These are phyloP conservation scores for Hystrix brachyura DNA, from an alignment of 2,113 vertebrate species.

Conservation along the genomic window DNA sequence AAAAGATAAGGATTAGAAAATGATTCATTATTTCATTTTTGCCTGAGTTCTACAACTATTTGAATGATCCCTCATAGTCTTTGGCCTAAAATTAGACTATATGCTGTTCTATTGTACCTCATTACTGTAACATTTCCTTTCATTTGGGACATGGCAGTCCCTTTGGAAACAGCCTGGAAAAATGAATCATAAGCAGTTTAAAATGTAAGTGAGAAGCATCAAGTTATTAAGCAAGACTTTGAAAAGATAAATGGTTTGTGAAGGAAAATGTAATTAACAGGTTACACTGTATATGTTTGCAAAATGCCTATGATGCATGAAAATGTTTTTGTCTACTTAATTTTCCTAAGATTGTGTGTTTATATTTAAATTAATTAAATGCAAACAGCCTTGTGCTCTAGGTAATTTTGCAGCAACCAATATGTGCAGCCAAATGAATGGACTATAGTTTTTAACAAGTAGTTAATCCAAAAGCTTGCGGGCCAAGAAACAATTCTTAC, in stretches of 20 bases:
- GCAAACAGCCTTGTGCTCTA: conserved; percentile 61
- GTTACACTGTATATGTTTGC: conserved; percentile 79
- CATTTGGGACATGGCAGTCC: conserved; percentile 29
- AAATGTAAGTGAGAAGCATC: conserved; percentile 74
- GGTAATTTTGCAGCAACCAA: conserved; percentile 63
- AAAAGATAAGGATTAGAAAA: not conserved
- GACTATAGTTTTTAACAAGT: not conserved
- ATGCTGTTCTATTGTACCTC: not conserved
- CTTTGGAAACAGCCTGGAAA: conserved; percentile 59
- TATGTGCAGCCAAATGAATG: not conserved
- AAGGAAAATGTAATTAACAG: conserved; percentile 82
- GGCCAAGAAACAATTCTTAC: not conserved
- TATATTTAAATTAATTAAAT: conserved; percentile 82
- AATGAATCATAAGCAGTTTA: conserved; percentile 66
- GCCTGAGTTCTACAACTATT: not conserved
- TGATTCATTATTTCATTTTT: not conserved
- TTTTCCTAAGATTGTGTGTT: conserved; percentile 74
- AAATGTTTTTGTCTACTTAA: conserved; percentile 83
- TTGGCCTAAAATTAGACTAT: conserved; percentile 24
- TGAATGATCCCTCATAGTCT: not conserved
- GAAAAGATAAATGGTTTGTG: conserved; percentile 78
- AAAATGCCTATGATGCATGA: conserved; percentile 79
- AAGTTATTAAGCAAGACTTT: conserved; percentile 73
- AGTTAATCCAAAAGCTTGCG: not conserved
- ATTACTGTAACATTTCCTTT: conserved; percentile 39